phyloP scores from a whole-genome alignment of 2,888 invertebrate species.

The Belgica antarctica region DNA sequence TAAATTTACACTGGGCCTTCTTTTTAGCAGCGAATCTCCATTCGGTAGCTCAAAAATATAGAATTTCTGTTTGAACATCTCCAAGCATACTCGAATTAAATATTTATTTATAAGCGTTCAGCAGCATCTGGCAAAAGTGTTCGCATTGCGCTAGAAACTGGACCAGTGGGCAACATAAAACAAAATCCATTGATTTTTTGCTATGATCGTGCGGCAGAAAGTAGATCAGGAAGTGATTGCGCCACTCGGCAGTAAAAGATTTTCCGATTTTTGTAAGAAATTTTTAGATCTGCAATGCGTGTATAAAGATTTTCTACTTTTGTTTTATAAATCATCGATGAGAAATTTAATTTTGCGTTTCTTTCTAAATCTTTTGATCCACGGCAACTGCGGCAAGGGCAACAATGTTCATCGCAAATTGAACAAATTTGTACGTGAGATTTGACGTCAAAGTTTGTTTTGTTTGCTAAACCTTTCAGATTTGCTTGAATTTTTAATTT shows the following conservation, averaged over 20 bases:
- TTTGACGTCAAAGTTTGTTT: too few species aligned
- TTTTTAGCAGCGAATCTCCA: not conserved
- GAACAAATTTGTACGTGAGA: too few species aligned
- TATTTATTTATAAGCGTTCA: conserved; percentile 32
- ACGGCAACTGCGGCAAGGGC: too few species aligned
- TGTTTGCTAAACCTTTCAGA: too few species aligned
- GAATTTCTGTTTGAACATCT: conserved; percentile 18
- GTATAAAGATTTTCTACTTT: too few species aligned
- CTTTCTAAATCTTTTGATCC: too few species aligned
- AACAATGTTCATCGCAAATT: too few species aligned
- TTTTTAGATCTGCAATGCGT: too few species aligned
- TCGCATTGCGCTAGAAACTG: conserved; percentile 7
- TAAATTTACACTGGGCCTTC: not conserved
- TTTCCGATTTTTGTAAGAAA: too few species aligned
- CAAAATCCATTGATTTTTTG: not conserved
- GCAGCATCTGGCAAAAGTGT: conserved; percentile 33
- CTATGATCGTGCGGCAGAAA: not conserved
- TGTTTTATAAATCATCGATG: too few species aligned
- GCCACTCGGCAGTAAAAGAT: not conserved
- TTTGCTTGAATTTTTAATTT: too few species aligned
- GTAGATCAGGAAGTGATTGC: conserved; percentile 28
- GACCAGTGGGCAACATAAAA: not conserved
- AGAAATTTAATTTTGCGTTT: too few species aligned
- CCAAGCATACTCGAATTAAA: conserved; percentile 19
- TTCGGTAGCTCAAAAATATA: not conserved